Evolutionary conservation across 2,888 invertebrate species (phyloP), one percentile per base, ranked within the genome.

Genomic region (Seira musarum): DNA sequence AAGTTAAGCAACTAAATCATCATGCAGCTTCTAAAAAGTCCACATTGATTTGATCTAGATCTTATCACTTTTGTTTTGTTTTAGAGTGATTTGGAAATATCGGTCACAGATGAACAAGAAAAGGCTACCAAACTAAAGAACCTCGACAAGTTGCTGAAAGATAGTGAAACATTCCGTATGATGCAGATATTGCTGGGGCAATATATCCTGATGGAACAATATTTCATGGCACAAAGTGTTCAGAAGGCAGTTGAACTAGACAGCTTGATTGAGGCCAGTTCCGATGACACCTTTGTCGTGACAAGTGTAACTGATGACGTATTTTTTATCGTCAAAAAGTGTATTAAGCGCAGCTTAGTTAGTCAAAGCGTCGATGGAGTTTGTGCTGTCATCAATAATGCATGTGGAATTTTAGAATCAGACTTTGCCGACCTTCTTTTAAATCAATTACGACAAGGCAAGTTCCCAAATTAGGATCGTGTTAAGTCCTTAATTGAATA

Each of bases 291-390:
- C 2, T 86, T 72, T 69, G 85, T 86, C 1, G 63, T 84, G 0
- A 97, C 97, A 1, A 97, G 96, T 85, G 94, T 99, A 91, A 95
- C 99, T 0, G 99, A 99, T 89, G 99, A 99, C 89, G 95, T 98
- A 0, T 99, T 99, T 90, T 99, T 96, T 89, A 97, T 99, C 85
- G 93, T 98, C 1, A 94, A 97, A 87, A 99, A 99, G 90, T 96
- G 97, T 87, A 94, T 98, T 69, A 95, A 97, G 85, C 93, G 99
- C 84, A 94, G 96, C n/a, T 91, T 97, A 85, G 94, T 95, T 5
- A 95, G 95, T 85, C 94, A 95, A 88, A 97, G 96, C 88, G 92
- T 98, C 79, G 98, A 99, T 89, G 98, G 97, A 70, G 94, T 96
- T 64, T 99, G 99, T 90, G 98, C 96, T 1, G 95, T 97, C 87